Base-by-base conservation (phyloP, 2,113 vertebrate species). In the Progne subis region DNA sequence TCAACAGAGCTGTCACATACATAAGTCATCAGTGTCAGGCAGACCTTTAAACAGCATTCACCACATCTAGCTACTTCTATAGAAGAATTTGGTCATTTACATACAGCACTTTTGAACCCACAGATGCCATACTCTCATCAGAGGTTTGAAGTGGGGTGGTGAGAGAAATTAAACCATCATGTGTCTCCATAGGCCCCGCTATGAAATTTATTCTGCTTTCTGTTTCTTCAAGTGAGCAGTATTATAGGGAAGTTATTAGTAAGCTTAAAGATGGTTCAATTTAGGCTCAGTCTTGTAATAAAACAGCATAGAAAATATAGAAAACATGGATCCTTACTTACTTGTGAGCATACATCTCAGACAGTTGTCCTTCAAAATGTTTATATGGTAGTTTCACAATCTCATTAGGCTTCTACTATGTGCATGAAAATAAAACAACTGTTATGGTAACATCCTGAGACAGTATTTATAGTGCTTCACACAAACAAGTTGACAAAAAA, bases 401-500 rank as follows among this genome's bases (percentile, higher is more conserved):
- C 60, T 85, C 17, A 56, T 86, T 72, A 63, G 77, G 37, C 5
- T 95, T 95, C 44, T 63, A 28, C 44, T 79, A 55, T 8, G 32
- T 28, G 26, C 31, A 29, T 43, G 39, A 82, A 86, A 95, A 93
- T 56, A 87, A 92, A 96, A 41, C 20, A 81, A 91, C 84, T 95
- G n/a, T 78, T 92, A 70, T 57, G 57, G 57, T 57, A 94, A 84
- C 81, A 59, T 60, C 23, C 53, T 94, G 78, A 78, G 60, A 79
- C 8, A 37, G 13, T 80, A 61, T 87, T 89, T 88, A 57, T 49
- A 93, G 17, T 65, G 67, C 46, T 79, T 92, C 68, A 82, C 56
- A 60, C 43, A 88, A 81, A 92, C 25, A 89, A 12, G 57, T 68
- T 94, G 60, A 76, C 44, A 94, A 95, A 97, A 34, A 93, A 26